Conservation (phyloP, 2,888 invertebrate species). For the Clistopyga incitator region DNA sequence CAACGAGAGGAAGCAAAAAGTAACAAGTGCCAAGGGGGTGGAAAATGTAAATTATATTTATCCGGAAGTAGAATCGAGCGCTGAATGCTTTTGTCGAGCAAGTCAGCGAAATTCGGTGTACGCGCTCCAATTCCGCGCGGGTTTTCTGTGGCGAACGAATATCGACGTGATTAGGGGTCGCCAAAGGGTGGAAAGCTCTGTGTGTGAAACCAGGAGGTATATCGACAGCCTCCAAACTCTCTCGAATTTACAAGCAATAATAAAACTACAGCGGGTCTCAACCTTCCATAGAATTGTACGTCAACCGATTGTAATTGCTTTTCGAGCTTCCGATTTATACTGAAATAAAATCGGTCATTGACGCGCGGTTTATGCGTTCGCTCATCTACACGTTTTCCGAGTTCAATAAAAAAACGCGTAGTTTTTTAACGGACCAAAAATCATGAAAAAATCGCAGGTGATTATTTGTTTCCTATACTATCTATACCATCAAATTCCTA, state of each 20-base stretch:
- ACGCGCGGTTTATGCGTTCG: too few species aligned
- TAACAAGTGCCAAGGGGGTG: neutral
- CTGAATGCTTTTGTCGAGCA: constrained; percentile 9
- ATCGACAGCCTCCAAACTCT: neutral
- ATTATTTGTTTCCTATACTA: too few species aligned
- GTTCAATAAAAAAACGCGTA: too few species aligned
- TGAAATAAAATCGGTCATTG: too few species aligned
- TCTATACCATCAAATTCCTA: too few species aligned
- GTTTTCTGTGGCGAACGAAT: constrained; percentile 14
- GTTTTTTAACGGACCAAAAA: too few species aligned
- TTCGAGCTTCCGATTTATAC: constrained; percentile 6
- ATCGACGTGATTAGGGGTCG: constrained; percentile 3
- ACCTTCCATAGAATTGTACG: neutral
- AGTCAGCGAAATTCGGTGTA: constrained; percentile 28
- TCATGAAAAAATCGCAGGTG: too few species aligned
- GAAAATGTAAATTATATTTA: constrained; percentile 15
- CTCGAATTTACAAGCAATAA: neutral
- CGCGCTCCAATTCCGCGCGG: constrained; percentile 44
- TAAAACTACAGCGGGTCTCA: neutral
- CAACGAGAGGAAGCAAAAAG: neutral
- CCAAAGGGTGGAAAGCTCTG: constrained; percentile 19
- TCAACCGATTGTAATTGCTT: neutral
- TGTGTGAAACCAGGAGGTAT: constrained; percentile 10
- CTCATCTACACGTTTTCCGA: too few species aligned
- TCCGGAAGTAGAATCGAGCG: constrained; percentile 1